Percentiles rank a stretch among this genome's conserved stretches.
Evolutionary conservation across 2,797 vertebrate genomes (phyloP).

Genomic region (Lepilemur septentrionalis): DNA sequence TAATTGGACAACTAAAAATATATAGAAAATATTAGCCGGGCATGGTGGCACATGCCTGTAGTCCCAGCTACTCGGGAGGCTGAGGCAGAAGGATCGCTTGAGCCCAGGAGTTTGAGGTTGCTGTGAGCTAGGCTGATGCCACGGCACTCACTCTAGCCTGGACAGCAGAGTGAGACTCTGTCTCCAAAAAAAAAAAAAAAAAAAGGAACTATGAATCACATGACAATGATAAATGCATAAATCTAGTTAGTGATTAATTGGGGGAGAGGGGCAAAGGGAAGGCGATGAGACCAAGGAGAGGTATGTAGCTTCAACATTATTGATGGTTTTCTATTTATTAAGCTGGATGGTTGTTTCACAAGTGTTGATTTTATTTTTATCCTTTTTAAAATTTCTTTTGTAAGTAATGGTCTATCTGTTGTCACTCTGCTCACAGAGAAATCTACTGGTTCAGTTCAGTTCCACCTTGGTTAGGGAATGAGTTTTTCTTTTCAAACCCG

Average conservation of each 20-base stretch:
- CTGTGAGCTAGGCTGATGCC: no score
- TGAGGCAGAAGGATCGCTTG: no score
- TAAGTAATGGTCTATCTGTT: background rate
- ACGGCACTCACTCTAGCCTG: no score
- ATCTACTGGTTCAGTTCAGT: background rate
- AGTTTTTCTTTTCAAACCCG: background rate
- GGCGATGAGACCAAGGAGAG: background rate
- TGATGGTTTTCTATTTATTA: background rate
- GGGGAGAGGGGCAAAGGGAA: background rate
- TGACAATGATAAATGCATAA: background rate
- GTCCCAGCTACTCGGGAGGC: no score
- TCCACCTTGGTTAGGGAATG: background rate
- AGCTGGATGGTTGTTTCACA: background rate
- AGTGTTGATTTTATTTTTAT: background rate
- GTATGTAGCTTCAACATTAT: background rate
- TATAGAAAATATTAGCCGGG: no score
- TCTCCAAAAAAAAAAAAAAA: no score
- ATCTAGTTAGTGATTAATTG: background rate
- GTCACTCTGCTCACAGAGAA: background rate
- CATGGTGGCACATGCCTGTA: no score
- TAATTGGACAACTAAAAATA: no score
- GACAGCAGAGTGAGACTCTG: no score
- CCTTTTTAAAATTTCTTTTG: background rate
- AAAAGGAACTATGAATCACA: background rate
- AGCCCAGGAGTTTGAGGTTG: no score